Base-by-base conservation (phyloP, 2,888 invertebrate species). In the Lagria hirta region DNA sequence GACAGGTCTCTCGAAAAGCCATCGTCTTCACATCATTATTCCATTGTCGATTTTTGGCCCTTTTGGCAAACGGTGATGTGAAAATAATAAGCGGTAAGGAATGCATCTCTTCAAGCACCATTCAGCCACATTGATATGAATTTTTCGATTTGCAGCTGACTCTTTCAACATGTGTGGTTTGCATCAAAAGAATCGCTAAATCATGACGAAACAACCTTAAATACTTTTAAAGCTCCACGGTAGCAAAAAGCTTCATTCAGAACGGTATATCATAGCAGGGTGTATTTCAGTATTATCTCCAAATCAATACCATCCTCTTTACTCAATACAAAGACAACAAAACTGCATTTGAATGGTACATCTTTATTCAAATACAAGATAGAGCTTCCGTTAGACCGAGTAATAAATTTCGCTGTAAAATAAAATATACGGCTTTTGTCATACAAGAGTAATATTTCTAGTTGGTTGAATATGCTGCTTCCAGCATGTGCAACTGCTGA, bases 1-100 rank as follows among this genome's bases (percentile, higher is more conserved):
- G 60, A 61, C 61, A 60, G 59, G 50, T 47, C 51, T 55, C 53
- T 57, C 54, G 45, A 62, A 58, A 61, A 57, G 61, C 50, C 58
- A 61, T 51, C 42, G 44, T 55, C 52, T 51, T 35, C 46, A 54
- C 52, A 58, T 61, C 60, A 59, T 61, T 62, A 62, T 40, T 36
- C 55, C 40, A 57, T 64, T 62, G 60, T 62, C 53, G 27, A 16
- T 33, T 41, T 41, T 24, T 13, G 16, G 17, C 26, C 32, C 18
- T 37, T 21, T 22, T 22, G 26, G 29, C 44, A 29, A 40, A 43
- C 45, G 45, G 36, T 48, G 43, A 50, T 48, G 50, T 43, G 52
- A 48, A 50, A 45, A 52, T 52, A 52, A 52, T 49, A 43, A 42
- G 30, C 26, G 24, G 26, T 33, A 41, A n/a, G 11, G 46, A 49